Conservation (phyloP, 2,797 vertebrate species). For the Coranthus polyacanthus region DNA sequence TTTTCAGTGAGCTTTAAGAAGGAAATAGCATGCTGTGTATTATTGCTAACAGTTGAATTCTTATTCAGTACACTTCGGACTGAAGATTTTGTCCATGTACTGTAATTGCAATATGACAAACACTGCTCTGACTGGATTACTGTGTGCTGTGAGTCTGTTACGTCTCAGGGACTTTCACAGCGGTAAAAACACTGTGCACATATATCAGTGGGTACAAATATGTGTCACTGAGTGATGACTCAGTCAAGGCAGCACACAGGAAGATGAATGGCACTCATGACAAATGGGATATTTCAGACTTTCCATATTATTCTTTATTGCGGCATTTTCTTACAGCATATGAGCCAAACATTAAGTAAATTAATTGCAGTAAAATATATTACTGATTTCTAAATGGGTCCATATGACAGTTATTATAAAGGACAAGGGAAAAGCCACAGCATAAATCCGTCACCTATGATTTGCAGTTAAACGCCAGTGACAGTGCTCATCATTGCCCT, state of each 20-base stretch:
- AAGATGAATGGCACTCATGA: neutral
- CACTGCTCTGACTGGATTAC: too few relatives aligned
- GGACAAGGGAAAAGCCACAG: neutral
- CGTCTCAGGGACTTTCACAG: too few relatives aligned
- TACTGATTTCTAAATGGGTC: neutral
- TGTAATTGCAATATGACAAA: too few relatives aligned
- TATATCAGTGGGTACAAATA: neutral
- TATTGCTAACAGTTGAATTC: too few relatives aligned
- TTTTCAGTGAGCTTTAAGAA: too few relatives aligned
- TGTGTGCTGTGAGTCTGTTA: too few relatives aligned
- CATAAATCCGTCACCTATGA: neutral
- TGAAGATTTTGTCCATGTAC: too few relatives aligned
- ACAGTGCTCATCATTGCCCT: too few relatives aligned
- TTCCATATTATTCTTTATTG: neutral
- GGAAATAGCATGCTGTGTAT: too few relatives aligned
- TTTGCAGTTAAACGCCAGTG: neutral
- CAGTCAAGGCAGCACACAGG: too few relatives aligned
- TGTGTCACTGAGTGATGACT: conserved; percentile 2
- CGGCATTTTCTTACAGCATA: neutral
- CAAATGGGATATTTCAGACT: too few relatives aligned
- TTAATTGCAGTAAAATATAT: conserved; percentile 3
- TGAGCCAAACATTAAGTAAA: neutral
- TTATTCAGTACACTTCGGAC: too few relatives aligned
- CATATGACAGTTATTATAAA: neutral
- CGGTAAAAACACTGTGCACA: neutral